Percentiles rank a stretch among this genome's conserved stretches.
Conservation (phyloP, 2,113 vertebrate genomes). For the Salminus brasiliensis region DNA sequence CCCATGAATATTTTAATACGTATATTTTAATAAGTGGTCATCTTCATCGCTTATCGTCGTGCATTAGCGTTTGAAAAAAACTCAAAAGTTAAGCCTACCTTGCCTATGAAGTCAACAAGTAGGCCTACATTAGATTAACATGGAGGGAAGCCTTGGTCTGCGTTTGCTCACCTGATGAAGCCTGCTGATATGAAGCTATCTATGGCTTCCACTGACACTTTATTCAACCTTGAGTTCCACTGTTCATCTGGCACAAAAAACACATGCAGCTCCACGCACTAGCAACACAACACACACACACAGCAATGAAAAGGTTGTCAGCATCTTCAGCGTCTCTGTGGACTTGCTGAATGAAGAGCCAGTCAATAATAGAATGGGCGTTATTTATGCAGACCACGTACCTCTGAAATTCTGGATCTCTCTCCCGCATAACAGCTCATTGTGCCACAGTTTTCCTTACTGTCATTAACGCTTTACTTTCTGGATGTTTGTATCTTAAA, state of each 20-base stretch:
- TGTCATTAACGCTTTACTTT: neutral
- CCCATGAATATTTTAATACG: too few relatives aligned
- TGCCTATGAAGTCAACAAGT: too few relatives aligned
- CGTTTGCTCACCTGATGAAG: constrained; percentile 89
- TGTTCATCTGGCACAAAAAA: constrained; percentile 88
- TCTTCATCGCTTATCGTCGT: too few relatives aligned
- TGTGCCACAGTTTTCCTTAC: neutral
- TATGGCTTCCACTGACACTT: constrained; percentile 79
- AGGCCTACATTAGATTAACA: too few relatives aligned
- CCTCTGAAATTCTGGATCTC: constrained; percentile 62
- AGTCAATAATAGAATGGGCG: neutral
- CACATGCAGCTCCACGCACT: constrained; percentile 91
- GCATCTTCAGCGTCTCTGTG: neutral
- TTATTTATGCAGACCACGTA: constrained; percentile 23
- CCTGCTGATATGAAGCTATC: constrained; percentile 87
- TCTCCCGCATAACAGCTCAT: constrained; percentile 20
- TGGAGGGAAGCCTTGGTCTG: too few relatives aligned
- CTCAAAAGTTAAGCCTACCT: too few relatives aligned
- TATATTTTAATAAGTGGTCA: too few relatives aligned
- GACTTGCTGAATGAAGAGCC: neutral
- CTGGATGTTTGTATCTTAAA: neutral
- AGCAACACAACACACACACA: neutral
- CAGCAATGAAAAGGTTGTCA: neutral
- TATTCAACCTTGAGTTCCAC: constrained; percentile 90
- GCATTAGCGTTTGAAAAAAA: too few relatives aligned